These are phyloP conservation scores for Apis laboriosa DNA, from an alignment of 1,140 invertebrate genomes.

Conservation along the genomic window DNA sequence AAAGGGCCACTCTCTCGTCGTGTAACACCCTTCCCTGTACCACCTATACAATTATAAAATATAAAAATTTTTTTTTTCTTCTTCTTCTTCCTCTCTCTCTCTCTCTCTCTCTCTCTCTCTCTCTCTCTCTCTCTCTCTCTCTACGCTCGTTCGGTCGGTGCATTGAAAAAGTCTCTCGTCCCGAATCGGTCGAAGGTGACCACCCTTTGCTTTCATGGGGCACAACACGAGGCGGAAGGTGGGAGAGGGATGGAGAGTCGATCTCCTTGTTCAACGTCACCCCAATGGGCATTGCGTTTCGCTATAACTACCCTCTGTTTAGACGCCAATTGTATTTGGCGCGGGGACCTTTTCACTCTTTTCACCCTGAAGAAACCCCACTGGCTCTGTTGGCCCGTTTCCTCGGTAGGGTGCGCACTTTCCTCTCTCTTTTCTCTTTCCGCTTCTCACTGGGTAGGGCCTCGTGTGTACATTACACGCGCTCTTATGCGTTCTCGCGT, in stretches of 20 bases:
- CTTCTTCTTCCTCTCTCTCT: too few species aligned
- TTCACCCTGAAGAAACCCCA: conserved; percentile 56
- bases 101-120: neutral
- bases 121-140: neutral
- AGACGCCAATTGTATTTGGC: conserved; percentile 58
- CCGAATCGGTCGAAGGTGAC: conserved; percentile 45
- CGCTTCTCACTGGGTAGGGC: neutral
- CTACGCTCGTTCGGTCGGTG: conserved; percentile 25
- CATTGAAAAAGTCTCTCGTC: conserved; percentile 52
- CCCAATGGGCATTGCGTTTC: conserved; percentile 57
- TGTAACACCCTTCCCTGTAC: neutral
- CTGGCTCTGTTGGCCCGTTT: conserved; percentile 57
- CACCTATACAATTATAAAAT: neutral
- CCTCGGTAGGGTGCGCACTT: conserved; percentile 49
- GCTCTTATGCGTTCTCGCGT: conserved; percentile 23
- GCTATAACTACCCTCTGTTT: conserved; percentile 64
- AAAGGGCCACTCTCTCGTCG: conserved; percentile 42
- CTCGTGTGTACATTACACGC: conserved; percentile 24
- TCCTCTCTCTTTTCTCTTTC: neutral
- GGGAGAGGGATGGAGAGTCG: conserved; percentile 13
- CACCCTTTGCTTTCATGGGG: conserved; percentile 57
- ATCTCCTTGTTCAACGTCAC: conserved; percentile 3
- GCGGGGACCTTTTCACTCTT: conserved; percentile 51
- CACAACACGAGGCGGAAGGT: conserved; percentile 14
- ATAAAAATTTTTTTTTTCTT: too few species aligned